phyloP scores from a whole-genome alignment of 2,797 vertebrate genomes.

The Falco concolor region DNA sequence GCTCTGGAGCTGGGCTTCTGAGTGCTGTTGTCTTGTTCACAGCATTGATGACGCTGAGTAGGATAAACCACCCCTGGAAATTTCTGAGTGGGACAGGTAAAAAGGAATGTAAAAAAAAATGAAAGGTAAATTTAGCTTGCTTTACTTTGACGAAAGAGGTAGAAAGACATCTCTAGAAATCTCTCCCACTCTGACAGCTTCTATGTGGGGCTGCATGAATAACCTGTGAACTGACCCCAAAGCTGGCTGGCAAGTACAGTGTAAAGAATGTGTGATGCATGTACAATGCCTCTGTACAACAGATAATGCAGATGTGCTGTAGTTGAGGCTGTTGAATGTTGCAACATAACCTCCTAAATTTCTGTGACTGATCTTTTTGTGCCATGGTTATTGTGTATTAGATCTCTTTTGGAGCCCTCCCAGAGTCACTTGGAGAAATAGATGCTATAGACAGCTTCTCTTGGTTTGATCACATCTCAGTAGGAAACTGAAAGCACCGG shows the following conservation, averaged over 20 bases:
- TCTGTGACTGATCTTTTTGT: neutral
- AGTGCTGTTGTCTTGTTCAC: neutral
- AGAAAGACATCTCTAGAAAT: neutral
- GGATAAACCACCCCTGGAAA: neutral
- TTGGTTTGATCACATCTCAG: neutral
- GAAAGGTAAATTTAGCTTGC: neutral
- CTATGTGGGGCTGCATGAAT: neutral
- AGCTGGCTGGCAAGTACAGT: neutral
- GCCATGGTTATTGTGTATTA: neutral
- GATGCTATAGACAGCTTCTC: neutral
- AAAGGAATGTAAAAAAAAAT: neutral
- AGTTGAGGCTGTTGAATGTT: neutral
- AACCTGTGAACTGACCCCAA: neutral
- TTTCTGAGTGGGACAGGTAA: neutral
- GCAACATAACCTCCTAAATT: neutral
- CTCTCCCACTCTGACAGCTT: neutral
- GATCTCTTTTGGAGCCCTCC: neutral
- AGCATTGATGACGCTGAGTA: neutral
- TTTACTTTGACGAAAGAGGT: neutral
- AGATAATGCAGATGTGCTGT: neutral
- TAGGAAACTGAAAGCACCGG: neutral
- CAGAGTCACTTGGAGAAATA: neutral
- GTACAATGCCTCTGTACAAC: neutral
- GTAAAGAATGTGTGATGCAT: accelerated
- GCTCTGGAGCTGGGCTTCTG: neutral